Evolutionary conservation across 2,113 vertebrate species (phyloP).

Genomic region (Gopherus evgoodei): DNA sequence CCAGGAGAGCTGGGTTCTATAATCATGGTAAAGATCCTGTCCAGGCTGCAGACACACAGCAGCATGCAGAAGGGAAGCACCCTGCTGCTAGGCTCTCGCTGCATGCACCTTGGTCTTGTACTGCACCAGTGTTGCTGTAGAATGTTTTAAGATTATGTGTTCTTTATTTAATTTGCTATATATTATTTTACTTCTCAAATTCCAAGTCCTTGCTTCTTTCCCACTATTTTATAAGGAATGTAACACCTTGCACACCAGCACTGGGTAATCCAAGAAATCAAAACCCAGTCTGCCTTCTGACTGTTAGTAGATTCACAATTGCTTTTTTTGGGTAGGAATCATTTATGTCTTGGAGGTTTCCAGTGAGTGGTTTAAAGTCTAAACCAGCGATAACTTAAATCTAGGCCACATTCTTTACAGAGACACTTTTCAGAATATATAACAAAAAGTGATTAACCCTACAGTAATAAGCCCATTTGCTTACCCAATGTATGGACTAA

Average conservation of each 20-base stretch:
- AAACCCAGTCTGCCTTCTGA: not conserved
- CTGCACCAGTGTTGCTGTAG: not conserved
- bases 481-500: not conserved
- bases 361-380: not conserved
- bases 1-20: not conserved
- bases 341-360: too few relatives aligned
- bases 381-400: not conserved
- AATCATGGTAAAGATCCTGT: not conserved
- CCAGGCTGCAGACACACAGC: not conserved
- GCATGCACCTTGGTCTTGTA: not conserved
- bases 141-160: not conserved
- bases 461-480: not conserved
- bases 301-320: not conserved
- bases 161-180: not conserved
- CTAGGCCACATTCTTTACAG: not conserved
- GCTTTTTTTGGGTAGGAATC: not conserved
- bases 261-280: not conserved
- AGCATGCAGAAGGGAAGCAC: not conserved
- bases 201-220: not conserved
- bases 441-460: not conserved
- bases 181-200: not conserved
- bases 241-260: not conserved
- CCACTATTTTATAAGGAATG: not conserved
- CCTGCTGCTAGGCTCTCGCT: too few relatives aligned
- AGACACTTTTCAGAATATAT: not conserved